phyloP scores from a whole-genome alignment of 2,888 invertebrate species.

The Linhomoeus sp. region DNA sequence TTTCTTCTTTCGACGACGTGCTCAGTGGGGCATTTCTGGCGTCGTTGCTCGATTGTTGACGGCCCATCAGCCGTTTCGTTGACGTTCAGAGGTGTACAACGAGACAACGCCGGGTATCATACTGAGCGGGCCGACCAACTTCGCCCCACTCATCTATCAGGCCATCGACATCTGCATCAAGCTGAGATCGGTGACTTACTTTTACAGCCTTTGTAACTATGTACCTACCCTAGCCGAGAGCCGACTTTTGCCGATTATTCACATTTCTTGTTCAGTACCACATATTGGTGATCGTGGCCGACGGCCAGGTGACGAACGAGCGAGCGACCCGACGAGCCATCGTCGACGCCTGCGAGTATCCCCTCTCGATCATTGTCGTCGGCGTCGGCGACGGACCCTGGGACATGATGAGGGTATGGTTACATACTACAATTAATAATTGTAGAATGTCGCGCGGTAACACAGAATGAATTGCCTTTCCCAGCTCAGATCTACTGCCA shows the following conservation, averaged over 20 bases:
- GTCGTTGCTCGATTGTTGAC: no score
- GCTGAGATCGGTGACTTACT: conserved; percentile 11
- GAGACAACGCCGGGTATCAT: conserved; percentile 30
- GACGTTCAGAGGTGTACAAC: conserved; percentile 24
- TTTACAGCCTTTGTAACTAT: neutral
- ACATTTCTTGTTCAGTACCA: conserved; percentile 29
- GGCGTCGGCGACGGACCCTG: conserved; percentile 38
- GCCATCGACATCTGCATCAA: conserved; percentile 34
- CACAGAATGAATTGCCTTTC: neutral
- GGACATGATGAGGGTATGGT: conserved; percentile 32
- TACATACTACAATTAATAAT: no score
- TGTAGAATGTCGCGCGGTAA: neutral
- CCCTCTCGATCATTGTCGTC: conserved; percentile 35
- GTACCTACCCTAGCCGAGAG: no score
- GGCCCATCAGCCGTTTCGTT: no score
- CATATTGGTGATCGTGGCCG: conserved; percentile 36
- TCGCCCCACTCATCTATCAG: conserved; percentile 35
- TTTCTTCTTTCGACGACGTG: no score
- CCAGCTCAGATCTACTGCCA: no score
- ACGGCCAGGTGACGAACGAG: conserved; percentile 36
- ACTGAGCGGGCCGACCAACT: conserved; percentile 36
- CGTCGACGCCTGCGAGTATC: conserved; percentile 34
- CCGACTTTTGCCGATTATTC: neutral
- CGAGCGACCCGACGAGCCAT: conserved; percentile 33
- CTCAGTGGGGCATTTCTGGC: no score